Base-by-base conservation (phyloP, 2,888 invertebrate genomes). In the Eupithecia subfuscata region DNA sequence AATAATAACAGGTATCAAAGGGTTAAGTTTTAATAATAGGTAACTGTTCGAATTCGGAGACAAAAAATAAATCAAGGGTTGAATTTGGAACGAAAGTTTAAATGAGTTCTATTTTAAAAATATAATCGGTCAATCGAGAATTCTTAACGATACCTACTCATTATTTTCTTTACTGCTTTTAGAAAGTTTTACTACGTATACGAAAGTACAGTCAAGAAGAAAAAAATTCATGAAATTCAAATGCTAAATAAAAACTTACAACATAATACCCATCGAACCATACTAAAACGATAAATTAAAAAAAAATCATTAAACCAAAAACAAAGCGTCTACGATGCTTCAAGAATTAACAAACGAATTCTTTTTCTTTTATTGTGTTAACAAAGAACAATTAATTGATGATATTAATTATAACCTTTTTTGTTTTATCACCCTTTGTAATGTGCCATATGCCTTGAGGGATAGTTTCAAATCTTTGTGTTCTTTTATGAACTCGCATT, bases 331-430 rank as follows among this genome's bases (percentile, higher is more conserved):
- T 52, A 70, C 56, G 43, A 30, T 30, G 69, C 69, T 69, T 73
- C 52, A 68, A 69, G 74, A 71, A 71, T 71, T 76, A 71, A 73
- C 70, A 70, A 76, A 76, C 52, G 71, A 79, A 77, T 77, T 75
- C 70, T 73, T 75, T 74, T 70, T 71, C 71, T 78, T 78, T 78
- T 70, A 80, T 76, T 80, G 73, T 72, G 67, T 71, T 77, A 71
- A 72, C 65, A 92, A 90, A 89, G 88, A 82, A 85, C 84, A 89
- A 91, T 91, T 94, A 92, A 94, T 94, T 92, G 90, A 87, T 84
- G 88, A 90, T 91, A 92, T 93, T 94, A 93, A 94, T 94, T 93
- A 90, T 91, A 86, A 86, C 84, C 83, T 88, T 89, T 90, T 91
- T 93, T 92, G 89, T 91, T 90, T 88, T 87, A 86, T 79, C 74